Base-by-base conservation (phyloP, 1,140 invertebrate species). In the Adoxophyes honmai region DNA sequence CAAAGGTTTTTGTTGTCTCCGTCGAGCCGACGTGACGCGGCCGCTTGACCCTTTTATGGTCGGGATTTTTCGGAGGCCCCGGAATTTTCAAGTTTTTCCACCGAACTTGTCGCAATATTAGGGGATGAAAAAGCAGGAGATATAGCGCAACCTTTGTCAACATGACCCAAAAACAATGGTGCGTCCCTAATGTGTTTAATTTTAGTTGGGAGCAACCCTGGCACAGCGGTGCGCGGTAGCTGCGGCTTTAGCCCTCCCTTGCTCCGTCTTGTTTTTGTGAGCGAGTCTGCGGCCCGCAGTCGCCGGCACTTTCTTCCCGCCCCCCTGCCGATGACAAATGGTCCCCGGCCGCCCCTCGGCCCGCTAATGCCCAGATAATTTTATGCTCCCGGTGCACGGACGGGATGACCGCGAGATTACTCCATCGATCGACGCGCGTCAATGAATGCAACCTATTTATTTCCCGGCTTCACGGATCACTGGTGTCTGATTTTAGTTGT, bases 211-310 rank as follows among this genome's bases (percentile, higher is more conserved):
- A 60, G 57, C 61, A 69, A 63, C 64, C 70, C 64, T 65, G 61
- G 69, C 57, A 54, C 55, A 39, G 70, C 70, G 62, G 65, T 58
- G 61, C 62, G 62, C 70, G 62, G 66, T 62, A 63, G 69, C 59
- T 62, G 52, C 37, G 21, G 21, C 21, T 28, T 38, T 57, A 68
- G 62, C 68, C 70, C 69, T 68, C 78, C 75, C 79, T 72, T 73
- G 64, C 57, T 71, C 70, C 76, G 75, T 77, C 73, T 70, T 75
- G 81, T 79, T 86, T 81, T 81, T 83, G 80, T 74, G 81, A 77
- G 73, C 88, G 86, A 83, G 84, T 88, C 83, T 89, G 88, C 87
- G 82, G 89, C 88, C 87, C 88, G 83, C 81, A 81, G 86, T 89
- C 77, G 74, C 74, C 70, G 68, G 57, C 69, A 66, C 75, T 74